Conservation (phyloP, 2,113 vertebrate species). For the Cyprinodon brontotheroides region DNA sequence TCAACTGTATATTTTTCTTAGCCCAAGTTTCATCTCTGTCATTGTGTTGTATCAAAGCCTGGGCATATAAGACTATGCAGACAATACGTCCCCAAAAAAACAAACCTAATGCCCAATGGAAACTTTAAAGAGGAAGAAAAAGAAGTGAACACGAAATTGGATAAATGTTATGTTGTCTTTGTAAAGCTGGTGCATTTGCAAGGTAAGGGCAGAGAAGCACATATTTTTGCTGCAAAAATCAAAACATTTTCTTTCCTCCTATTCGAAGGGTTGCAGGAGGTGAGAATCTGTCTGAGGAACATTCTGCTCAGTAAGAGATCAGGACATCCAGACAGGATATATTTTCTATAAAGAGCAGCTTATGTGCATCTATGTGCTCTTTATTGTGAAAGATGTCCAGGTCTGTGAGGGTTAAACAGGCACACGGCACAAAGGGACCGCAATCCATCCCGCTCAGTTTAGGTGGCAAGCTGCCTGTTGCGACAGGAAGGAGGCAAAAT, state of each 20-base stretch:
- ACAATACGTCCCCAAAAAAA: constrained; percentile 8
- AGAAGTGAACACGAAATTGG: neutral
- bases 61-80: constrained; percentile 10
- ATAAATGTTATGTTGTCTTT: neutral
- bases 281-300: neutral
- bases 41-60: constrained; percentile 3
- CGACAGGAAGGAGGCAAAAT: constrained; percentile 45
- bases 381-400: constrained; percentile 60
- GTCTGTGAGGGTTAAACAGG: constrained; percentile 69
- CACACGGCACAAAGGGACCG: constrained; percentile 47
- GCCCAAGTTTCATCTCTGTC: constrained; percentile 3
- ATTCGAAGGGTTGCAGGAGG: neutral
- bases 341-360: constrained; percentile 26
- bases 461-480: constrained; percentile 48
- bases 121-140: neutral
- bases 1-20: neutral
- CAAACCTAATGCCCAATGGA: neutral
- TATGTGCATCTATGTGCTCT: constrained; percentile 36
- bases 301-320: constrained; percentile 11
- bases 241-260: constrained; percentile 10
- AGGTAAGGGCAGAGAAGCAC: neutral
- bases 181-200: neutral
- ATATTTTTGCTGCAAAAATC: constrained; percentile 1
- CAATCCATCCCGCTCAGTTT: constrained; percentile 59
- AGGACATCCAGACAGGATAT: constrained; percentile 1